Conservation (phyloP, 2,888 invertebrate genomes). For the Drosophila anomalata region DNA sequence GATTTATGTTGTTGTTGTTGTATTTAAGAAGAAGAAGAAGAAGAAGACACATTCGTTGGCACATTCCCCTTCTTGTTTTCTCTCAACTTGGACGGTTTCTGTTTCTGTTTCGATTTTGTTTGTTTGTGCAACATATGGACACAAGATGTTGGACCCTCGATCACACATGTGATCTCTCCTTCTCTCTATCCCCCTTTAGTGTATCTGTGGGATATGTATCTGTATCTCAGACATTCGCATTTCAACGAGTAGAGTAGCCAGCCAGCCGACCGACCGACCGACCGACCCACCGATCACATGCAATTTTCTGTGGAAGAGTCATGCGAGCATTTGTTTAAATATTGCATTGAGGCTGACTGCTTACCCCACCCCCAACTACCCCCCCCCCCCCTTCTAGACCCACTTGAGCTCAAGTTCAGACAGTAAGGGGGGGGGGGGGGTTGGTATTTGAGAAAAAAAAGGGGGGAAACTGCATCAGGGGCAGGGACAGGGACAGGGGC, state of each 20-base stretch:
- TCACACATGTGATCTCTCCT: slow-evolving; percentile 46
- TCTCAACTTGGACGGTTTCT: not conserved
- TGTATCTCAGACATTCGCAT: slow-evolving; percentile 8
- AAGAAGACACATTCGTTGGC: slow-evolving; percentile 45
- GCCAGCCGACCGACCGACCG: too few species aligned
- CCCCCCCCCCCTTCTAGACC: slow-evolving; percentile 1
- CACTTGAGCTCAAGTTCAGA: slow-evolving; percentile 67
- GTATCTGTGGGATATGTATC: slow-evolving; percentile 2
- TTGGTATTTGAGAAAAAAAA: too few species aligned
- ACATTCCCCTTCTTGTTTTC: slow-evolving; percentile 22
- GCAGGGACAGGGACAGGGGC: not conserved
- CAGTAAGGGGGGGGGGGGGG: not conserved
- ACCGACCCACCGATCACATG: slow-evolving; percentile 34
- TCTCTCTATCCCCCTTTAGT: not conserved
- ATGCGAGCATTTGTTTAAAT: slow-evolving; percentile 40
- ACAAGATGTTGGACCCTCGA: slow-evolving; percentile 68
- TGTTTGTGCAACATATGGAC: slow-evolving; percentile 73
- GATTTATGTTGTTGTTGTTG: slow-evolving; percentile 24
- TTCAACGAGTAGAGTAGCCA: too few species aligned
- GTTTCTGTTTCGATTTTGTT: slow-evolving; percentile 58
- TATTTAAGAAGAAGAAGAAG: not conserved
- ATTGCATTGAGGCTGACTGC: slow-evolving; percentile 17
- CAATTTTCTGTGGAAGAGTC: slow-evolving; percentile 46
- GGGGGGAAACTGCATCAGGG: too few species aligned
- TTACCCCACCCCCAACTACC: not conserved